Percentiles rank a stretch among this genome's conserved stretches.
Conservation (phyloP, 2,113 vertebrate genomes). For the Urocolius indicus region DNA sequence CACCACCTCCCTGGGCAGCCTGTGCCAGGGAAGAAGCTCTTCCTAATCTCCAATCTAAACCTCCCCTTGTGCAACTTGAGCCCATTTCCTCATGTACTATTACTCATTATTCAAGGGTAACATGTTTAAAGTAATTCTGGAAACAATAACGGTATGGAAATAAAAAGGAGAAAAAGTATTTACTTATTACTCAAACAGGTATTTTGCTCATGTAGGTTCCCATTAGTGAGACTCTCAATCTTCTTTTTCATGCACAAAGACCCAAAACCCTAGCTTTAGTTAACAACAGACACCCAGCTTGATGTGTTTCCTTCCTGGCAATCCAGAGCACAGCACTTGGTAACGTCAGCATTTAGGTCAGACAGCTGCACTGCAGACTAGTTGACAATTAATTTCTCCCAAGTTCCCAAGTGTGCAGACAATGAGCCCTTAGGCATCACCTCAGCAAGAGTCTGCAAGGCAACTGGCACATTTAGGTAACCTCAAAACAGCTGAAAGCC, state of each 20-base stretch:
- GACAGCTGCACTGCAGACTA: background rate
- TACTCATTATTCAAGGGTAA: too few species aligned
- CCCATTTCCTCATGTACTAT: too few species aligned
- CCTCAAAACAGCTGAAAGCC: background rate
- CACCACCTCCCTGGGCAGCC: too few species aligned
- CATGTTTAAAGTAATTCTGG: background rate
- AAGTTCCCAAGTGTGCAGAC: background rate
- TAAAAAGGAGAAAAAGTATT: background rate
- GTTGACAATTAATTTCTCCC: background rate
- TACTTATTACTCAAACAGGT: background rate
- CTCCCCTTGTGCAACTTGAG: too few species aligned
- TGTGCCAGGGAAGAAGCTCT: too few species aligned
- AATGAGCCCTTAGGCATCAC: background rate
- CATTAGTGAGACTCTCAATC: background rate
- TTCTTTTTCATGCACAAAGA: background rate
- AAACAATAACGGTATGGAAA: background rate
- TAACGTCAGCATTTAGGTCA: slow-evolving; percentile 5
- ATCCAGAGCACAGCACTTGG: background rate
- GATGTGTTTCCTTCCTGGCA: background rate
- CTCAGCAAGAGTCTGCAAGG: background rate
- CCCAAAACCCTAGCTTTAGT: background rate
- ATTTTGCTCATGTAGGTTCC: background rate
- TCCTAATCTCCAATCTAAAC: too few species aligned
- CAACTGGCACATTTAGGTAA: background rate
- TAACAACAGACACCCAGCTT: background rate